Percentiles rank a stretch among this genome's conserved stretches.
These are phyloP conservation scores for Centropus bengalensis DNA, from an alignment of 2,113 vertebrate genomes.

Conservation along the genomic window DNA sequence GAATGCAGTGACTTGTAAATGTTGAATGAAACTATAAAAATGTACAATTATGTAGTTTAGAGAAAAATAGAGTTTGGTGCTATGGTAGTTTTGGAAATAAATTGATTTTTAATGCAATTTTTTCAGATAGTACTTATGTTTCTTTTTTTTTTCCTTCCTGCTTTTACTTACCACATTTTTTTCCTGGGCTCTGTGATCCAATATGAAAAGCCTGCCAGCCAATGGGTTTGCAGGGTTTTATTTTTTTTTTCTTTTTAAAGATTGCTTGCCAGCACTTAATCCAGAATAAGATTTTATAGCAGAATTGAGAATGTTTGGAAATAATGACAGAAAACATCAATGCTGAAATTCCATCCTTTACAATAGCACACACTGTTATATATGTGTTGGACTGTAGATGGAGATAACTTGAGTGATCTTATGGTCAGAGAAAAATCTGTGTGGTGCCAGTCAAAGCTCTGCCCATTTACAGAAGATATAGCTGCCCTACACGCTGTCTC, in stretches of 20 bases:
- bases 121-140: neutral
- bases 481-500: neutral
- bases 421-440: neutral
- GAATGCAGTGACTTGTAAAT: neutral
- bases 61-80: neutral
- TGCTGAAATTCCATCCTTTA: neutral
- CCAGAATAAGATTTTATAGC: conserved; percentile 12
- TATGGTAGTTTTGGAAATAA: neutral
- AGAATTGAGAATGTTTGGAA: conserved; percentile 23
- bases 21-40: neutral
- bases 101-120: neutral
- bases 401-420: neutral
- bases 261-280: neutral
- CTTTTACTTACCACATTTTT: neutral
- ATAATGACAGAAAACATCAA: neutral
- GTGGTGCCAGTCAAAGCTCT: neutral
- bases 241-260: neutral
- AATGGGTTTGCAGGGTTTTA: neutral
- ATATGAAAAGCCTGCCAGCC: neutral
- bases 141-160: neutral
- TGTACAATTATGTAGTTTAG: neutral
- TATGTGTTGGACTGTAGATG: neutral
- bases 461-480: neutral
- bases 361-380: neutral
- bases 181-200: neutral